These are phyloP conservation scores for Gasterosteus nipponicus DNA, from an alignment of 2,113 vertebrate species.

Conservation along the genomic window DNA sequence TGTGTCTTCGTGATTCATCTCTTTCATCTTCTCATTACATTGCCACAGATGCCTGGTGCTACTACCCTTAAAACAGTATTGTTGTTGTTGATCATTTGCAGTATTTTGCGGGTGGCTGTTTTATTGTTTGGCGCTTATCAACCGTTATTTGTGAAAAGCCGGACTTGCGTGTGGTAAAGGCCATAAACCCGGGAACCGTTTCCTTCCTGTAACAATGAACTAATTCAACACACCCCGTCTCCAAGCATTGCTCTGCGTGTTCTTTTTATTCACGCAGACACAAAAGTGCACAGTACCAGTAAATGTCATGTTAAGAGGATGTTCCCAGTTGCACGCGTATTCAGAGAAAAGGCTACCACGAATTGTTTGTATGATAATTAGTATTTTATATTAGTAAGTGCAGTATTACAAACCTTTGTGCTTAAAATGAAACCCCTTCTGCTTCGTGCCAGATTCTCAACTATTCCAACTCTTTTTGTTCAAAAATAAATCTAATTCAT, in stretches of 20 bases:
- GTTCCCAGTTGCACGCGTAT: not conserved
- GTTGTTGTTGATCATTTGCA: constrained; percentile 51
- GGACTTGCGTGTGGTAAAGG: constrained; percentile 17
- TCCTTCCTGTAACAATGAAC: constrained; percentile 43
- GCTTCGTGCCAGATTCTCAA: not conserved
- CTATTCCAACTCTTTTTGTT: constrained; percentile 15
- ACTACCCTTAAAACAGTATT: constrained; percentile 52
- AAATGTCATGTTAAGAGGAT: constrained; percentile 2
- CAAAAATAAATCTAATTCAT: constrained; percentile 23
- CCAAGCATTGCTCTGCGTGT: not conserved
- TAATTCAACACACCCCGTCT: constrained; percentile 32
- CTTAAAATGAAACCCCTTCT: constrained; percentile 2
- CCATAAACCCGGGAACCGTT: constrained; percentile 20
- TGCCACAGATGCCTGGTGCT: constrained; percentile 47
- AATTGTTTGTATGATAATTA: not conserved
- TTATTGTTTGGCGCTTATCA: constrained; percentile 47
- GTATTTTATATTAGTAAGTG: no score
- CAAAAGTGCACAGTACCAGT: not conserved
- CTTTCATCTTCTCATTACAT: constrained; percentile 69
- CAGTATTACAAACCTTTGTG: not conserved
- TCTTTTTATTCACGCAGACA: constrained; percentile 6
- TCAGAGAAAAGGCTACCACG: not conserved
- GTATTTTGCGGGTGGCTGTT: constrained; percentile 52
- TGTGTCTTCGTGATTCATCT: constrained; percentile 65
- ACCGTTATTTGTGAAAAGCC: constrained; percentile 21